Percentiles rank a stretch among this genome's conserved stretches.
These are phyloP conservation scores for Leptinotarsa rubiginosa DNA, from an alignment of 2,888 invertebrate species.

Conservation along the genomic window DNA sequence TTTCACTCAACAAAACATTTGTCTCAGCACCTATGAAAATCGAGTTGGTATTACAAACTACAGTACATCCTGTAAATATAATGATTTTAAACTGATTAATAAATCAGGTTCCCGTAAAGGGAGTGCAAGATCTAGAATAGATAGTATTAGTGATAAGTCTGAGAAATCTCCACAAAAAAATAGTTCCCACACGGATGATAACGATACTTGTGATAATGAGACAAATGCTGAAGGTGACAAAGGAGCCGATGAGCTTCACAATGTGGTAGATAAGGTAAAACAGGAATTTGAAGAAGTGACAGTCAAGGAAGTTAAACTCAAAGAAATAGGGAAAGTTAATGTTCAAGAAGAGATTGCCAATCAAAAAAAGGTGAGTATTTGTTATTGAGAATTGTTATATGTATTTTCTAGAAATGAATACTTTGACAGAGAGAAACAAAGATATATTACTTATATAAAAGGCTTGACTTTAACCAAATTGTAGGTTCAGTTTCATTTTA, in stretches of 20 bases:
- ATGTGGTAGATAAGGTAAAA: conserved; percentile 43
- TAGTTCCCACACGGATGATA: conserved; percentile 35
- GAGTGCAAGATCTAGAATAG: conserved; percentile 38
- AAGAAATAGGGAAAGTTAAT: conserved; percentile 56
- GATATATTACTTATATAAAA: no score
- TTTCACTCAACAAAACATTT: conserved; percentile 81
- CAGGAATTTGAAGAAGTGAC: conserved; percentile 68
- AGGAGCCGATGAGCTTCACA: conserved; percentile 18
- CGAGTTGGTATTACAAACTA: conserved; percentile 71
- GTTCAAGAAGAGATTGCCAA: conserved; percentile 35
- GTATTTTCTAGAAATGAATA: not conserved
- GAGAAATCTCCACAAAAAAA: conserved; percentile 46
- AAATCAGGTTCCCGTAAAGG: conserved; percentile 42
- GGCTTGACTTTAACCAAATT: no score
- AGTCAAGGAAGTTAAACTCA: conserved; percentile 49
- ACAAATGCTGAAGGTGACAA: conserved; percentile 32
- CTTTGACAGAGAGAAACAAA: not conserved
- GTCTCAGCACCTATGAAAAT: conserved; percentile 81
- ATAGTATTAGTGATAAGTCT: conserved; percentile 48
- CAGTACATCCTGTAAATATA: conserved; percentile 36
- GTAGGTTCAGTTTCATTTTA: no score
- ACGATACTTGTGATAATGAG: conserved; percentile 42
- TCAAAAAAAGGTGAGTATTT: conserved; percentile 36
- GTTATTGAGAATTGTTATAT: conserved; percentile 26
- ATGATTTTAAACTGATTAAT: conserved; percentile 37